These are phyloP conservation scores for Heliconius cydno DNA, from an alignment of 2,888 invertebrate genomes.

Conservation along the genomic window DNA sequence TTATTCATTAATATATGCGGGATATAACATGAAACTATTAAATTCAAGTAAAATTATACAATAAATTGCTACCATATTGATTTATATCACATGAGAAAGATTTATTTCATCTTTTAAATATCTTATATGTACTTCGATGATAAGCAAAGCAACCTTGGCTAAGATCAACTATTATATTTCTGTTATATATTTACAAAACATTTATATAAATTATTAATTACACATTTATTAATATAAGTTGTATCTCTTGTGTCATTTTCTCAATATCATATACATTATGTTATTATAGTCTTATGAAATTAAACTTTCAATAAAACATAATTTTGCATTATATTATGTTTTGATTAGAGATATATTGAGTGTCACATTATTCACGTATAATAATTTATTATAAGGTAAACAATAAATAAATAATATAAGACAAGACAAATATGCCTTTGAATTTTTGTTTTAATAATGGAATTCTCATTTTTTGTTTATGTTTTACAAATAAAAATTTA, in stretches of 20 bases:
- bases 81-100: background rate
- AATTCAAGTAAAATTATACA: background rate
- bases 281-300: background rate
- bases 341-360: background rate
- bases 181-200: background rate
- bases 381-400: background rate
- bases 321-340: background rate
- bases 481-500: no score
- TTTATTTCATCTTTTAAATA: background rate
- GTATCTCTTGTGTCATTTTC: background rate
- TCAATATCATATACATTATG: background rate
- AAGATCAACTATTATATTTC: constrained; percentile 1
- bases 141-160: background rate
- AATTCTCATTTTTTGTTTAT: background rate
- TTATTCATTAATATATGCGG: no score
- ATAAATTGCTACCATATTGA: background rate
- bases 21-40: background rate
- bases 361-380: background rate
- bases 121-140: background rate
- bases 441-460: background rate
- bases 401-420: background rate
- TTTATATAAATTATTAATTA: constrained; percentile 2
- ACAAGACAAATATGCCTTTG: background rate
- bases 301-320: constrained; percentile 2
- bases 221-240: background rate